Evolutionary conservation across 1,140 invertebrate species (phyloP).

Genomic region (Drosophila rufa): DNA sequence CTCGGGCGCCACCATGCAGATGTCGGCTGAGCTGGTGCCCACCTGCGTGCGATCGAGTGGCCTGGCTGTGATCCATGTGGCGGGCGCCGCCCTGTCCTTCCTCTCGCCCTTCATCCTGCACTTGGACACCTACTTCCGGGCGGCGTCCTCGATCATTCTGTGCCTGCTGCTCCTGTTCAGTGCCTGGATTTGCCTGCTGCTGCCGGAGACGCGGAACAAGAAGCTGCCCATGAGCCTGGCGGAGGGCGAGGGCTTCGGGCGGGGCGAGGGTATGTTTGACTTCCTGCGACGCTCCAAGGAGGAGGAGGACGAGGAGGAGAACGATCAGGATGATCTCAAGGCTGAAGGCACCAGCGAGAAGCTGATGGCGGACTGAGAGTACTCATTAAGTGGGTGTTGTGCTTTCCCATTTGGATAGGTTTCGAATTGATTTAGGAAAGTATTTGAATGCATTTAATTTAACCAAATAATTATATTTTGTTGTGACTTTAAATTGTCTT

Average conservation of each 20-base stretch:
- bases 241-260: constrained; percentile 87
- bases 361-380: constrained; percentile 42
- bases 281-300: constrained; percentile 44
- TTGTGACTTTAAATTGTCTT: not conserved
- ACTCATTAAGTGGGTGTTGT: constrained; percentile 9
- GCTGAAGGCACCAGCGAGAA: constrained; percentile 47
- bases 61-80: constrained; percentile 86
- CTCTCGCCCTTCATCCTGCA: constrained; percentile 77
- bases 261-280: constrained; percentile 83
- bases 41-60: constrained; percentile 87
- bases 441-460: constrained; percentile 15
- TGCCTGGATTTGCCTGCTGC: constrained; percentile 86
- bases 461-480: constrained; percentile 4
- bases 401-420: constrained; percentile 7
- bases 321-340: constrained; percentile 5
- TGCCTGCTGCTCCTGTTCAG: constrained; percentile 86
- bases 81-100: constrained; percentile 85
- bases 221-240: constrained; percentile 86
- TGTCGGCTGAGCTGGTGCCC: constrained; percentile 88
- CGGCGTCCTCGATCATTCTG: constrained; percentile 86
- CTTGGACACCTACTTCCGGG: constrained; percentile 84
- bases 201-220: constrained; percentile 87
- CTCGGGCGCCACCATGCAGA: constrained; percentile 87
- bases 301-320: not conserved
- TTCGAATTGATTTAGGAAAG: constrained; percentile 10